Base-by-base conservation (phyloP, 2,797 vertebrate species). In the Toxotes lorentzi region DNA sequence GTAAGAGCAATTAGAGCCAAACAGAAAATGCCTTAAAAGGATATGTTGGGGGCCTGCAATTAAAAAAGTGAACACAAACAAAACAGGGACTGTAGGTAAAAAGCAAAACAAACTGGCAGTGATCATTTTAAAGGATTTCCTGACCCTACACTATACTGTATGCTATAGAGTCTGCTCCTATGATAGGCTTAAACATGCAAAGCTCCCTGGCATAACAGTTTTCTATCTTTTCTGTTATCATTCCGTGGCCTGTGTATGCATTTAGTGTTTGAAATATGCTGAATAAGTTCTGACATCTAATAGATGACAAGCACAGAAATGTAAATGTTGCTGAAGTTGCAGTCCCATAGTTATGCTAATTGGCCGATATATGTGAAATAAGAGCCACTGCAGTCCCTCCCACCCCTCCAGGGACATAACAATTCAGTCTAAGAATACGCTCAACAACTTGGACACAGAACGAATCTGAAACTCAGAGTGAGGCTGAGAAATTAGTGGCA, bases 21-120 rank as follows among this genome's bases (percentile, higher is more conserved):
- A 89, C 84, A 79, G 56, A 75, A 77, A 86, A 82, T 50, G 50
- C 88, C 85, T 87, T 92, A 93, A 86, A 93, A 83, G 87, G 87
- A 69, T 61, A 88, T 61, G 56, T 76, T 40, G 61, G 68, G 21
- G 43, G 54, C 47, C 57, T 71, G 38, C 60, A 84, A 89, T 86
- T 84, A 87, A n/a, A 85, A 73, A 76, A 76, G 61, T 63, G 34
- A 78, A 67, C 60, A 73, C 40, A 86, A 79, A 84, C 56, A 71
- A 70, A 67, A 74, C 10, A 59, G 10, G 19, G 45, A 70, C 43
- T 73, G 30, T 17, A 69, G 54, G 79, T 74, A 2, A 71, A 77
- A 63, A 70, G 19, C 4, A 48, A 79, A 71, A 59, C 35, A 73
- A 62, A 76, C 58, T 30, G 27, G 13, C 30, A 48, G 6, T 21